Conservation (phyloP, 2,113 vertebrate species). For the Solea solea region DNA sequence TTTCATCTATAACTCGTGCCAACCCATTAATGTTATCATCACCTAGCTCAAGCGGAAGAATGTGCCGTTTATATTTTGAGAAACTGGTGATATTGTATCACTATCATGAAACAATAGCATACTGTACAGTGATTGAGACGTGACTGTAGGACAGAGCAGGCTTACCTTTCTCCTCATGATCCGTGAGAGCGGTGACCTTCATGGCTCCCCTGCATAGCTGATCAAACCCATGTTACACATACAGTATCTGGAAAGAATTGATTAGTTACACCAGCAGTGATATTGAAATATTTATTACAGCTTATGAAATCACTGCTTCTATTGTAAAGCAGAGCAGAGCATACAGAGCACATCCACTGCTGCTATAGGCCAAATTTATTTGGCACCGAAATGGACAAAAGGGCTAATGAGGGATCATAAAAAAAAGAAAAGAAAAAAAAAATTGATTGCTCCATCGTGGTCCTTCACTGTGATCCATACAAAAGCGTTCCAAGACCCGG, state of each 20-base stretch:
- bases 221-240: slow-evolving; percentile 29
- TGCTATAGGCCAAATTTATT: slow-evolving; percentile 57
- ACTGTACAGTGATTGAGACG: not conserved
- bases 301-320: slow-evolving; percentile 73
- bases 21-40: no score
- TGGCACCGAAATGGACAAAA: slow-evolving; percentile 66
- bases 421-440: slow-evolving; percentile 14
- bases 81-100: not conserved
- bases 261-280: slow-evolving; percentile 59
- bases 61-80: not conserved
- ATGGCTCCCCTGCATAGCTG: slow-evolving; percentile 2
- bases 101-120: not conserved
- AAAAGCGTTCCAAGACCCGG: slow-evolving; percentile 40
- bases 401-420: slow-evolving; percentile 56
- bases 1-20: no score
- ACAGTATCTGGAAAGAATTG: slow-evolving; percentile 48
- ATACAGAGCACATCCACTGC: slow-evolving; percentile 72
- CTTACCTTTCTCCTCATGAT: slow-evolving; percentile 26
- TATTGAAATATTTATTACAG: slow-evolving; percentile 77
- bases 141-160: not conserved
- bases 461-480: slow-evolving; percentile 30
- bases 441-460: slow-evolving; percentile 17
- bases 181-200: not conserved
- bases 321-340: slow-evolving; percentile 68
- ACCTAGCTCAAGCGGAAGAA: no score